Conservation (phyloP, 2,113 vertebrate genomes). For the Cinclus cinclus region DNA sequence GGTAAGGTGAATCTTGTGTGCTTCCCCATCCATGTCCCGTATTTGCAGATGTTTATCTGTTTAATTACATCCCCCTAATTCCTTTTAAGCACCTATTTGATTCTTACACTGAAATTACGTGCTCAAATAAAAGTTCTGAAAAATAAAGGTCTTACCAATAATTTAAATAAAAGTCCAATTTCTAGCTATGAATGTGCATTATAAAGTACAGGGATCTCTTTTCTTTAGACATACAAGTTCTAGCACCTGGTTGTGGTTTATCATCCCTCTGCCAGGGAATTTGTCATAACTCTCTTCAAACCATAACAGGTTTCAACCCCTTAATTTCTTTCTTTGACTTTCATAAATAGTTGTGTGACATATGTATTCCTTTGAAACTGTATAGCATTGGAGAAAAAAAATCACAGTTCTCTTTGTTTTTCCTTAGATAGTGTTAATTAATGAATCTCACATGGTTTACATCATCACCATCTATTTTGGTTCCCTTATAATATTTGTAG, state of each 20-base stretch:
- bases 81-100: not conserved
- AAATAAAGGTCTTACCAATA: not conserved
- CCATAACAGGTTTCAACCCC: not conserved
- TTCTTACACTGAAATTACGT: not conserved
- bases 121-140: not conserved
- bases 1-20: not conserved
- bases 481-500: not conserved
- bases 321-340: not conserved
- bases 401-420: not conserved
- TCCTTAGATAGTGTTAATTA: not conserved
- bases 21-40: rapidly evolving
- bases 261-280: not conserved
- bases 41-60: not conserved
- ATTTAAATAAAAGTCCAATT: not conserved
- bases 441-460: not conserved
- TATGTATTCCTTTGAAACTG: not conserved
- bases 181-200: not conserved
- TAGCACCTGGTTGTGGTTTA: rapidly evolving
- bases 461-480: not conserved
- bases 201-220: not conserved
- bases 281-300: not conserved
- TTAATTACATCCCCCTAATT: not conserved
- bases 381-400: not conserved
- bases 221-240: not conserved
- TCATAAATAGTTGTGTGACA: not conserved